Evolutionary conservation across 2,888 invertebrate species (phyloP).

Genomic region (Drosophila rubida): DNA sequence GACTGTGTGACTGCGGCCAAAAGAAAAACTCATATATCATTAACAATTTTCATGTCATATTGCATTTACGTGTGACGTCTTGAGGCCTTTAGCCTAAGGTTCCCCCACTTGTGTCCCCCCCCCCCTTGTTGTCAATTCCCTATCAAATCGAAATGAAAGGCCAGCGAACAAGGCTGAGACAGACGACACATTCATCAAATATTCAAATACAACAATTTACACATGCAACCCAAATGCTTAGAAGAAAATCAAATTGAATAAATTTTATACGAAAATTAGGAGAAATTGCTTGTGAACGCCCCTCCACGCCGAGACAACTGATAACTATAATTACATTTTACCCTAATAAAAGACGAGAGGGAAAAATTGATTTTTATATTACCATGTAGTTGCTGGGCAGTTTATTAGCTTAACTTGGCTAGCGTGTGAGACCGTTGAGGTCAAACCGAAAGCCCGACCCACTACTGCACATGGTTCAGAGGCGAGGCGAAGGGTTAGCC

Average conservation of each 20-base stretch:
- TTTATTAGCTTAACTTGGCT: constrained; percentile 43
- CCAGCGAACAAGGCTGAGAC: constrained; percentile 7
- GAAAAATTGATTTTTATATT: constrained; percentile 75
- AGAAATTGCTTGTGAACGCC: constrained; percentile 55
- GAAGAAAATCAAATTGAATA: constrained; percentile 38
- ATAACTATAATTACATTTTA: constrained; percentile 43
- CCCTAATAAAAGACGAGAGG: background rate
- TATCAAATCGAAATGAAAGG: constrained; percentile 27
- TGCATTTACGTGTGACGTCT: constrained; percentile 64
- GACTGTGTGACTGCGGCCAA: constrained; percentile 7
- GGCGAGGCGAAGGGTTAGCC: constrained; percentile 26
- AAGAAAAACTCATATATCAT: constrained; percentile 70
- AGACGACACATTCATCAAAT: constrained; percentile 65
- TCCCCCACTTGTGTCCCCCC: constrained; percentile 3
- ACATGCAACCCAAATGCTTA: constrained; percentile 51
- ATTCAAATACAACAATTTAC: constrained; percentile 69
- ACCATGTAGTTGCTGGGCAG: constrained; percentile 26
- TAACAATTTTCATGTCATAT: constrained; percentile 77
- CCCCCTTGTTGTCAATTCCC: constrained; percentile 7
- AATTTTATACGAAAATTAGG: constrained; percentile 47
- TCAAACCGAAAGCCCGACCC: constrained; percentile 23
- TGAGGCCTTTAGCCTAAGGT: constrained; percentile 18
- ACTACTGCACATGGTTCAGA: constrained; percentile 19
- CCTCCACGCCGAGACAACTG: background rate
- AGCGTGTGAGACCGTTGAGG: constrained; percentile 53